These are phyloP conservation scores for Apostichopus californicus DNA, from an alignment of 35 echinoderm and acorn worm genomes.

Conservation along the genomic window DNA sequence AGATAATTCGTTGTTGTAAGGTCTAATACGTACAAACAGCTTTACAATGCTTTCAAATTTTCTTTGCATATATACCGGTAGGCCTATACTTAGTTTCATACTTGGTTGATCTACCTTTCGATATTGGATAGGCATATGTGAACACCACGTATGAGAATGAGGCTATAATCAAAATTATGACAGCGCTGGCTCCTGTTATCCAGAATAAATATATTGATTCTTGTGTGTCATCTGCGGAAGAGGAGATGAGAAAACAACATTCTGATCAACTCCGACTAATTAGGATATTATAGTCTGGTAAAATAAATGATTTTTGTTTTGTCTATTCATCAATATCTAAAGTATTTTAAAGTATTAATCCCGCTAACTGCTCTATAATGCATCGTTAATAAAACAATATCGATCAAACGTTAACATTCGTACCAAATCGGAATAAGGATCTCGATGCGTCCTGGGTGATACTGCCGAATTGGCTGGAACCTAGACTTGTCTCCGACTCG, in stretches of 20 bases:
- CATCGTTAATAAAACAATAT: too few species aligned
- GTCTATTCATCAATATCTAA: neutral
- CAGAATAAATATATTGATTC: too few species aligned
- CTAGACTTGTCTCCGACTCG: too few species aligned
- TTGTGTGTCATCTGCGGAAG: neutral
- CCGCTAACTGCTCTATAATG: too few species aligned
- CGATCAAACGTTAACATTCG: too few species aligned
- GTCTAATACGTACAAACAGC: too few species aligned
- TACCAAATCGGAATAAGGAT: too few species aligned
- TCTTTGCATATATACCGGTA: neutral
- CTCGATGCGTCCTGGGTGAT: too few species aligned
- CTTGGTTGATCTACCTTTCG: neutral
- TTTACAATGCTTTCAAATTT: too few species aligned
- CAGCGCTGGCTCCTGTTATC: neutral
- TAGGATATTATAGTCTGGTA: neutral
- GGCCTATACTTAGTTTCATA: neutral
- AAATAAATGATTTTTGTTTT: neutral
- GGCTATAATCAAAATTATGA: neutral
- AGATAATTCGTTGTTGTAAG: too few species aligned
- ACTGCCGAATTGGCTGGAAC: too few species aligned
- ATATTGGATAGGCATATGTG: neutral
- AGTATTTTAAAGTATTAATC: neutral
- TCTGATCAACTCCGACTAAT: neutral
- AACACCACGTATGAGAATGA: neutral
- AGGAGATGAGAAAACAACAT: neutral